Base-by-base conservation (phyloP, 2,113 vertebrate species). In the Monopterus albus region DNA sequence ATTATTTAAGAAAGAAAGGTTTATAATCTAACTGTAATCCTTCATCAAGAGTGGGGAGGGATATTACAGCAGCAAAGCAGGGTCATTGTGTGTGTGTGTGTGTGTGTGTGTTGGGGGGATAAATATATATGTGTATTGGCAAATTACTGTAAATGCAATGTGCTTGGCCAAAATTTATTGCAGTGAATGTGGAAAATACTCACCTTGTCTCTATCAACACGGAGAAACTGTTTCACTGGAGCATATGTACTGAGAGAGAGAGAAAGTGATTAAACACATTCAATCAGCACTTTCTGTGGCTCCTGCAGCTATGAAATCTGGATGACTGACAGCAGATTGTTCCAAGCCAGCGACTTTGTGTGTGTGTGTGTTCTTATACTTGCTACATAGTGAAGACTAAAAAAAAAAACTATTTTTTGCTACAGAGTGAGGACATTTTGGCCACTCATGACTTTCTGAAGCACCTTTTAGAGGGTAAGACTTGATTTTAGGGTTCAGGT, bases 181-280 rank as follows among this genome's bases (percentile, higher is more conserved):
- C 11, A 35, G 7, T 61, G 15, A 46, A 3, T 2, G 18, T 8
- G 38, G 33, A 59, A 40, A 66, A 72, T 50, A 52, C 83, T 63
- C 86, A 99, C 98, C 96, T 97, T 99, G 85, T 99, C 97, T 89
- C 98, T 99, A 91, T 99, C 98, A 82, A 99, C 98, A 1, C 97
- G 95, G 65, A 99, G 95, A 83, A 99, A 99, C 83, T 98, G 96
- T 88, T 99, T 99, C 90, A 99, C 98, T 11, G 98, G 97, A 0
- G 98, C 97, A 0, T 99, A 99, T 0, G 97, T 99, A 77, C 98
- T 99, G 69, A 26, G 23, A 59, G 60, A 72, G 20, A 66, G 56
- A 75, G 26, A 64, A 25, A 76, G n/a, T 53, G 36, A 72, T 75
- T 77, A 61, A 53, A 66, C 42, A 40, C 31, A 74, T 71, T 81